phyloP scores from a whole-genome alignment of 2,888 invertebrate species.

The Ditula angustiorana region DNA sequence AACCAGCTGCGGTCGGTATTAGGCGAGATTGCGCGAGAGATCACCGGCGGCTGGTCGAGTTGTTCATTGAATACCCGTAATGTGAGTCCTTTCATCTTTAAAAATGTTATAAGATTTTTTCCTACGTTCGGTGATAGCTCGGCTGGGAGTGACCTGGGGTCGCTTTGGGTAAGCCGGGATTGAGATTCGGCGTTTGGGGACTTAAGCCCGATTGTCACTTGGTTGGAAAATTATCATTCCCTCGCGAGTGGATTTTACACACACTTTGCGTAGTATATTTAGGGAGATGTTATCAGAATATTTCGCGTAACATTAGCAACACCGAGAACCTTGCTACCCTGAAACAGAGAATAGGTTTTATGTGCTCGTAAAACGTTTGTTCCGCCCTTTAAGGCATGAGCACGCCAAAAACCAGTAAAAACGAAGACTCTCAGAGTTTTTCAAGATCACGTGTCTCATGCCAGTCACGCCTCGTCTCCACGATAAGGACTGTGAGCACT shows the following conservation, averaged over 20 bases:
- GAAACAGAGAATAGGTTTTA: slow-evolving; percentile 15
- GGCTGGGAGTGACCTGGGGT: slow-evolving; percentile 31
- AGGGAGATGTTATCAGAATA: slow-evolving; percentile 14
- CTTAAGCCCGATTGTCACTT: slow-evolving; percentile 33
- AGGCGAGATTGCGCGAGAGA: slow-evolving; percentile 18
- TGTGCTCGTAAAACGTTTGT: slow-evolving; percentile 26
- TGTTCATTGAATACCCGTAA: slow-evolving; percentile 41
- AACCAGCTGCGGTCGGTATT: slow-evolving; percentile 6
- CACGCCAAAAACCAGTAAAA: slow-evolving; percentile 21
- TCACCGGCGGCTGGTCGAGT: slow-evolving; percentile 20
- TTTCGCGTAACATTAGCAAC: not conserved
- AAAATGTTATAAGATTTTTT: slow-evolving; percentile 39
- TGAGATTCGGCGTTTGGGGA: slow-evolving; percentile 9
- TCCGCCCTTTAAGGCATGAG: slow-evolving; percentile 11
- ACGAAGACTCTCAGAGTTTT: slow-evolving; percentile 20
- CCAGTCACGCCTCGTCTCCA: slow-evolving; percentile 30
- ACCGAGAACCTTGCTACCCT: not conserved
- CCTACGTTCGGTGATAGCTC: slow-evolving; percentile 24
- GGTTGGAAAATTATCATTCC: slow-evolving; percentile 34
- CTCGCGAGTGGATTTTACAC: slow-evolving; percentile 8
- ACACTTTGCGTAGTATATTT: slow-evolving; percentile 5
- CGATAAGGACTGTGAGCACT: slow-evolving; percentile 27
- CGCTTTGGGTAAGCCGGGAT: slow-evolving; percentile 26
- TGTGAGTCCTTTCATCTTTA: slow-evolving; percentile 39
- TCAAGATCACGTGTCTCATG: slow-evolving; percentile 34